Conservation (phyloP, 2,113 vertebrate genomes). For the Vanacampus margaritifer region DNA sequence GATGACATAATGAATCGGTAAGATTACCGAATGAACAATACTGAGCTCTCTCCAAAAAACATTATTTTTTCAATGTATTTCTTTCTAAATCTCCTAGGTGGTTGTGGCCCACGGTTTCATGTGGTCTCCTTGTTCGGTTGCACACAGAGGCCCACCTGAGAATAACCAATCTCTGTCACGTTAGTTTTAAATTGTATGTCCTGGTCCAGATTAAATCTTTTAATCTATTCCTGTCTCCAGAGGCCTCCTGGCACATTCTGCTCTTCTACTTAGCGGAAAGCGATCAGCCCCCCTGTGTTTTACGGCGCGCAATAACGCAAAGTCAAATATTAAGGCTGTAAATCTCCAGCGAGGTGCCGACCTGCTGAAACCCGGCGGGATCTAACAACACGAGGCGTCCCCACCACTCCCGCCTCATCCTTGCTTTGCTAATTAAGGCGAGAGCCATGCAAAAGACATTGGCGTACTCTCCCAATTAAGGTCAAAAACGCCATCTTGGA, state of each 20-base stretch:
- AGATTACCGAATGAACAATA: too few relatives aligned
- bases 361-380: slow-evolving; percentile 26
- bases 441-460: slow-evolving; percentile 27
- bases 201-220: background rate
- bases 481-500: slow-evolving; percentile 39
- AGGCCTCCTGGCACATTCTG: background rate
- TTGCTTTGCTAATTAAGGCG: slow-evolving; percentile 44
- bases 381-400: slow-evolving; percentile 27
- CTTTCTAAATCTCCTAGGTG: too few relatives aligned
- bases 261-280: slow-evolving; percentile 14
- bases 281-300: slow-evolving; percentile 4
- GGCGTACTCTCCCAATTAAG: slow-evolving; percentile 50
- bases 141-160: background rate
- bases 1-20: too few relatives aligned
- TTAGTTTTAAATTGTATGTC: background rate
- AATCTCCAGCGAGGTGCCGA: slow-evolving; percentile 27
- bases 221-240: background rate
- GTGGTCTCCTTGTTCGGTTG: background rate
- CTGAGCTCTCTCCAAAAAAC: too few relatives aligned
- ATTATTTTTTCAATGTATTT: too few relatives aligned
- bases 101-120: too few relatives aligned
- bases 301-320: slow-evolving; percentile 25
- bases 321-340: slow-evolving; percentile 29
- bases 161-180: background rate
- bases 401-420: slow-evolving; percentile 14